A percentile compares a stretch with the other conserved stretches of the same genome.
Evolutionary conservation across 2,888 invertebrate genomes (phyloP).

Genomic region (Tipula vernalis): DNA sequence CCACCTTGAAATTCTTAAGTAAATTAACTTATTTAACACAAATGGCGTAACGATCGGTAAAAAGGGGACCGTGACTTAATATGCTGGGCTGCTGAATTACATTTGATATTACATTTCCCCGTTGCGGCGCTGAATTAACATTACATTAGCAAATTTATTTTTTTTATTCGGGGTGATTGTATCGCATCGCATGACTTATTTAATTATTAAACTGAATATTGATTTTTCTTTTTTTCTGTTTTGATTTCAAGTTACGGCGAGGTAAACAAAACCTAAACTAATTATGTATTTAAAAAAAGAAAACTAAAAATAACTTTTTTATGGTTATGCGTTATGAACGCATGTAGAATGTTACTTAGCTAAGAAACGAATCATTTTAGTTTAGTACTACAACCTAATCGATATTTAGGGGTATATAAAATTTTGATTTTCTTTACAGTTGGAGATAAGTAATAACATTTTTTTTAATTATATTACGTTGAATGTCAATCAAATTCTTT

Average conservation of each 20-base stretch:
- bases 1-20: constrained; percentile 12
- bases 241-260: background rate
- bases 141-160: background rate
- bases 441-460: background rate
- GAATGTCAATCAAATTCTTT: too few species aligned
- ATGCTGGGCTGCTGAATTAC: background rate
- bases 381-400: background rate
- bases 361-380: background rate
- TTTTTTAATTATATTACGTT: background rate
- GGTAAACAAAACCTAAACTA: background rate
- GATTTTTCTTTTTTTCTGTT: background rate
- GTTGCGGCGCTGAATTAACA: background rate
- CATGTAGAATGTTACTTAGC: background rate
- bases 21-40: background rate
- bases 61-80: background rate
- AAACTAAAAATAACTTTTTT: background rate
- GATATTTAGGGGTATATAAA: background rate
- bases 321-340: background rate
- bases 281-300: background rate
- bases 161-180: background rate
- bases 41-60: background rate
- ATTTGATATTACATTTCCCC: background rate
- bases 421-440: background rate
- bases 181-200: background rate
- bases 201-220: background rate